Percentiles rank a stretch among this genome's conserved stretches.
Evolutionary conservation across 2,797 vertebrate species (phyloP).

Genomic region (Leptatherina wallacei): DNA sequence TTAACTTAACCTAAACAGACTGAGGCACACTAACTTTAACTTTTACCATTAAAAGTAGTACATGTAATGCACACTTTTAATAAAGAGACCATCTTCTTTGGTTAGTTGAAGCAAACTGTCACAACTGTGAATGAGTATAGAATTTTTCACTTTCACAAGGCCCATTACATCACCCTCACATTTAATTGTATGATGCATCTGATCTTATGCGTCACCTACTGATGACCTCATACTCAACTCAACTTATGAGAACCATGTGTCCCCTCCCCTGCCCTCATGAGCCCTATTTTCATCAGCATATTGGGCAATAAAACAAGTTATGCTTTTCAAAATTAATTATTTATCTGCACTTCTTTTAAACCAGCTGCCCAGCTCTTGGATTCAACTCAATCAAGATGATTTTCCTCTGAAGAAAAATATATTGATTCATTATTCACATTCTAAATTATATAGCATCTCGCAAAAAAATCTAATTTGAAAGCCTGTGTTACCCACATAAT

Average conservation of each 20-base stretch:
- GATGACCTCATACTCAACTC: constrained; percentile 48
- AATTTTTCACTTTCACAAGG: constrained; percentile 8
- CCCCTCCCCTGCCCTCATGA: constrained; percentile 26
- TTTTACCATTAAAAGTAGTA: constrained; percentile 17
- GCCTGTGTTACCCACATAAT: constrained; percentile 59
- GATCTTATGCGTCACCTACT: constrained; percentile 44
- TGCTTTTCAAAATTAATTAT: constrained; percentile 65
- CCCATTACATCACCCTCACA: constrained; percentile 33
- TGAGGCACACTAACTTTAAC: constrained; percentile 46
- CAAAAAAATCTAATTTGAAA: constrained; percentile 54
- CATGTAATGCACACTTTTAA: background rate
- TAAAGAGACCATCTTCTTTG: constrained; percentile 5
- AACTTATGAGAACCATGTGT: constrained; percentile 29
- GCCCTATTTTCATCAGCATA: constrained; percentile 56
- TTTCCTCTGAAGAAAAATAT: constrained; percentile 32
- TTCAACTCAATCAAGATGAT: constrained; percentile 20
- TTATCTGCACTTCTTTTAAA: constrained; percentile 38
- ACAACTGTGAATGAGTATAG: background rate
- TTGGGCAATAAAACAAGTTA: constrained; percentile 63
- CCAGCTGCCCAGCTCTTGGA: constrained; percentile 23
- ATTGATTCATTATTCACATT: constrained; percentile 66
- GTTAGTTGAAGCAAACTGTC: constrained; percentile 33
- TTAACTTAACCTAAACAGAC: constrained; percentile 33
- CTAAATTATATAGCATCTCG: constrained; percentile 64
- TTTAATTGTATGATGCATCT: constrained; percentile 48